phyloP scores from a whole-genome alignment of 2,113 vertebrate genomes.

The Malurus elegans region DNA sequence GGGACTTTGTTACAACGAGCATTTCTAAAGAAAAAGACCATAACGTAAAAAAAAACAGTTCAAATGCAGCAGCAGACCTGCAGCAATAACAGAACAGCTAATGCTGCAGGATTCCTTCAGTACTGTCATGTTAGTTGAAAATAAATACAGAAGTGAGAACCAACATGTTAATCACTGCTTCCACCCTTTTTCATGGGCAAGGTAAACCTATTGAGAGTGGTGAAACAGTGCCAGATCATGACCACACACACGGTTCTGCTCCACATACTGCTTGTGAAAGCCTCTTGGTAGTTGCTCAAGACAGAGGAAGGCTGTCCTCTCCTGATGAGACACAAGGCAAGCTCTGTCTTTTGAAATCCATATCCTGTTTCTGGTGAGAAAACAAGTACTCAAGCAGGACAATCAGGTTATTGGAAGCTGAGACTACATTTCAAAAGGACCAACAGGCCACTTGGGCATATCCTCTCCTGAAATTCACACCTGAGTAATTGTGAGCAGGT shows the following conservation, averaged over 20 bases:
- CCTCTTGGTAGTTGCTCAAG: not conserved
- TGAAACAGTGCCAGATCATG: not conserved
- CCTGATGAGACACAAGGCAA: not conserved
- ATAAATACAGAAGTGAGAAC: not conserved
- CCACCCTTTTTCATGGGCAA: not conserved
- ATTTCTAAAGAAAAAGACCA: not conserved
- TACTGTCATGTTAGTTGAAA: not conserved
- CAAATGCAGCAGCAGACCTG: not conserved
- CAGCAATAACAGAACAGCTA: not conserved
- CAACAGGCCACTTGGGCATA: not conserved
- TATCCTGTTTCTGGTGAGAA: not conserved
- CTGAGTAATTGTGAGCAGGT: not conserved
- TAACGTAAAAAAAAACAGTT: not conserved
- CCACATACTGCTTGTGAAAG: not conserved
- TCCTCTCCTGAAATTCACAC: not conserved
- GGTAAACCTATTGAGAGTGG: not conserved
- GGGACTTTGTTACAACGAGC: not conserved
- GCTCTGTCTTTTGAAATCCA: not conserved
- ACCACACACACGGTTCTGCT: not conserved
- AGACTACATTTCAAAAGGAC: not conserved
- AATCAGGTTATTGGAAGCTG: not conserved
- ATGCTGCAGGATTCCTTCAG: not conserved
- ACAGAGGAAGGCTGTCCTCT: not conserved
- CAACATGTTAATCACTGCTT: not conserved
- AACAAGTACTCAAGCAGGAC: not conserved